Conservation (phyloP, 2,888 invertebrate species). For the Aphidoletes aphidimyza region DNA sequence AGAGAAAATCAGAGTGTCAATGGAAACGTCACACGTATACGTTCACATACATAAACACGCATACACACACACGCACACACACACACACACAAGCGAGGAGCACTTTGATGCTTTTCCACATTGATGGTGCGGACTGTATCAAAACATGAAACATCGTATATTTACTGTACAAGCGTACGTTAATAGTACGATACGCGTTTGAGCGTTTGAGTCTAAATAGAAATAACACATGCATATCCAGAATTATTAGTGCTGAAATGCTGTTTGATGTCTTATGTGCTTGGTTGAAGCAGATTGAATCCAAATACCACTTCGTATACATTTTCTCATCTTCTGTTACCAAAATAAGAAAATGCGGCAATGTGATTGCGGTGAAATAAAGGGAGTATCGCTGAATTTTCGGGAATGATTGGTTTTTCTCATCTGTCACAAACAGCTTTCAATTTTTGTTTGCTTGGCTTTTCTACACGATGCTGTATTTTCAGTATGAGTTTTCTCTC, state of each 20-base stretch:
- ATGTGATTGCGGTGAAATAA: background rate
- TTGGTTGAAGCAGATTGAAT: background rate
- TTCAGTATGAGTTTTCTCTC: no score
- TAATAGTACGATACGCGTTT: background rate
- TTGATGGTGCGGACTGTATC: slow-evolving; percentile 1
- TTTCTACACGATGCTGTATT: background rate
- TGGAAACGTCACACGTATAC: slow-evolving; percentile 25
- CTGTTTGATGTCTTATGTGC: slow-evolving; percentile 29
- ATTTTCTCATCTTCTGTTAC: no score
- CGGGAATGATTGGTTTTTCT: background rate
- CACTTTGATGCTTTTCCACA: no score
- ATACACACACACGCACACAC: background rate
- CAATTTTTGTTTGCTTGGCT: background rate
- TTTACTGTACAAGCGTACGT: background rate
- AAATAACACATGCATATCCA: background rate
- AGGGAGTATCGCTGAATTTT: background rate
- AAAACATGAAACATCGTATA: background rate
- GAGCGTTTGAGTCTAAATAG: background rate
- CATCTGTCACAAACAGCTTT: background rate
- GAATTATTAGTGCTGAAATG: background rate
- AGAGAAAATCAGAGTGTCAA: background rate
- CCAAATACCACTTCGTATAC: no score
- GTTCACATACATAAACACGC: background rate
- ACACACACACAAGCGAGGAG: background rate
- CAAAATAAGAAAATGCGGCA: background rate